Conservation (phyloP, 2,888 invertebrate genomes). For the Chymomyza procnemis region DNA sequence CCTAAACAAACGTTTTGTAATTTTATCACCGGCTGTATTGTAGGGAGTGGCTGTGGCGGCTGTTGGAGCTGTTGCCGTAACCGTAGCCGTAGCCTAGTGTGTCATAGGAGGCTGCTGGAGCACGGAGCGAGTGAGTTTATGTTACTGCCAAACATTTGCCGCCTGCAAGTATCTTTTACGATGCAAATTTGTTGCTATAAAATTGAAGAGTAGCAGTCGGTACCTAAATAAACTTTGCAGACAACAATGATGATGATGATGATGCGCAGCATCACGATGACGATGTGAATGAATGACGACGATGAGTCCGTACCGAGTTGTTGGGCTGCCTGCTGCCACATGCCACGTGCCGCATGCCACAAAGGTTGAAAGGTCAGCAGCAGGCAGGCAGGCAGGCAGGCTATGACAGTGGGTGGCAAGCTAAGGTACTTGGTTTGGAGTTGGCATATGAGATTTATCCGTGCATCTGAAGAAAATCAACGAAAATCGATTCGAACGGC, state of each 20-base stretch:
- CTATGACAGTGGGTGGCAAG: conserved; percentile 13
- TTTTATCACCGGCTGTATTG: conserved; percentile 43
- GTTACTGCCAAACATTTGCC: conserved; percentile 23
- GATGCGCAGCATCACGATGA: conserved; percentile 16
- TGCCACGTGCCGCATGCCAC: conserved; percentile 59
- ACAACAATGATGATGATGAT: conserved; percentile 65
- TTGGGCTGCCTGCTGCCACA: conserved; percentile 20
- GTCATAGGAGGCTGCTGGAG: background rate
- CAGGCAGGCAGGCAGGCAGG: conserved; percentile 6
- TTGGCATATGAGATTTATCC: background rate
- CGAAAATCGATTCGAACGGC: conserved; percentile 59
- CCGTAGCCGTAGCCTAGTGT: conserved; percentile 12
- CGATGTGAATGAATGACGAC: conserved; percentile 14
- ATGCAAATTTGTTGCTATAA: conserved; percentile 71
- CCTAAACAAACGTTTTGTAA: conserved; percentile 72
- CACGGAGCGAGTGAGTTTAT: too few species aligned
- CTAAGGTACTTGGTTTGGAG: conserved; percentile 6
- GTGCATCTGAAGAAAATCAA: conserved; percentile 49
- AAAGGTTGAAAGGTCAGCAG: conserved; percentile 71
- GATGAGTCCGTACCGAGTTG: conserved; percentile 11
- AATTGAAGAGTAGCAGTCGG: conserved; percentile 66
- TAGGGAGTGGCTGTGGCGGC: background rate
- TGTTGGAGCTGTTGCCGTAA: too few species aligned
- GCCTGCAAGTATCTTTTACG: conserved; percentile 65
- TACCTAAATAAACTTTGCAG: conserved; percentile 71